Evolutionary conservation across 1,140 invertebrate species (phyloP), one percentile per base, ranked within the genome.

Genomic region (Leptestheria dahalacensis): DNA sequence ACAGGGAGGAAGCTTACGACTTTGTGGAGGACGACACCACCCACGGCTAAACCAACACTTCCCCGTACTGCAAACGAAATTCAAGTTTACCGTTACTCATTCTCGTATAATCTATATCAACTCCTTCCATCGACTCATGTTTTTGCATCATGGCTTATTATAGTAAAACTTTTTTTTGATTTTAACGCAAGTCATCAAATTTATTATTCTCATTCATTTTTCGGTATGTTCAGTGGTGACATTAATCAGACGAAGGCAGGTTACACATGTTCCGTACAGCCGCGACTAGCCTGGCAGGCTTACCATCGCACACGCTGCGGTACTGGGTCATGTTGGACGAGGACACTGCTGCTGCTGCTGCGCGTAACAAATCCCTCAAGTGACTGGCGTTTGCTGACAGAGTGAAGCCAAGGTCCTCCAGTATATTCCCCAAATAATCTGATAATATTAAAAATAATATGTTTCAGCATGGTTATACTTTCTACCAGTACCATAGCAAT

Each of bases 11-110:
- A 71, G 96, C 96, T 0, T 82, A 91, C 64, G 95, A 98, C 75
- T 99, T 99, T 72, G 93, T 99, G 0, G 94, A 98, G 73, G 95
- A 99, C 74, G 91, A 94, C 68, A 83, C 83, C n/a, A 91, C 88
- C 2, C 90, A 93, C 67, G 85, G 83, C 61, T 93, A 82, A 79
- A 55, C n/a, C 11, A 50, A 18, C 48, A n/a, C 46, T 12, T n/a
- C n/a, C n/a, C n/a, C n/a, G n/a, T n/a, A n/a, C n/a, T n/a, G n/a
- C 33, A 41, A 6, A 41, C 33, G 33, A 41, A 41, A 41, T n/a
- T n/a, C n/a, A n/a, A n/a, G n/a, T n/a, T n/a, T n/a, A n/a, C n/a
- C n/a, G n/a, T n/a, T n/a, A n/a, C n/a, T n/a, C n/a, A n/a, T n/a
- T n/a, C n/a, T n/a, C n/a, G n/a, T n/a, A n/a, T n/a, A n/a, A n/a